Evolutionary conservation across 1,140 invertebrate genomes (phyloP).

Genomic region (Bactericera cockerelli): DNA sequence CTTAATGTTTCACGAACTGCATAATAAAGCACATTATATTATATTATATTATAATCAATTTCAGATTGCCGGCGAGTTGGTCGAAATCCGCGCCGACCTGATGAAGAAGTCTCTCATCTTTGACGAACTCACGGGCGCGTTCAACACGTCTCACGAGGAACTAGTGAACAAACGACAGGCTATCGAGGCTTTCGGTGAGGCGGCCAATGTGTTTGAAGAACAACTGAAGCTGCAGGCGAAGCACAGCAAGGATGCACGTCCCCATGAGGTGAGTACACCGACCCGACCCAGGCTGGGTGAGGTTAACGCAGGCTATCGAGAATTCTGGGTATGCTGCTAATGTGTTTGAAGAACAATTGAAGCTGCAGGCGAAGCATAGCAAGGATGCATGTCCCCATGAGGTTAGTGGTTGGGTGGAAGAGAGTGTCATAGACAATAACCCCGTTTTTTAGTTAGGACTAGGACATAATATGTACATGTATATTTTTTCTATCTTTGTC

Average conservation of each 20-base stretch:
- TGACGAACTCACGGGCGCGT: conserved; percentile 57
- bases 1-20: too few species aligned
- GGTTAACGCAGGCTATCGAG: conserved; percentile 70
- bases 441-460: too few species aligned
- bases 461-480: too few species aligned
- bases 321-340: conserved; percentile 72
- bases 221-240: conserved; percentile 69
- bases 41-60: too few species aligned
- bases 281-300: too few species aligned
- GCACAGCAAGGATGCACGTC: conserved; percentile 59
- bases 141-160: conserved; percentile 55
- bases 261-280: conserved; percentile 62
- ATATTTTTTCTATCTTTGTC: too few species aligned
- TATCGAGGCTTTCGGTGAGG: conserved; percentile 70
- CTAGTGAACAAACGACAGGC: conserved; percentile 68
- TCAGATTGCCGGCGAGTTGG: conserved; percentile 26
- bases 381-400: conserved; percentile 73
- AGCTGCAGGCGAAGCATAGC: conserved; percentile 58
- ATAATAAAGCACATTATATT: too few species aligned
- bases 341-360: conserved; percentile 80
- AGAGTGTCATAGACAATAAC: too few species aligned
- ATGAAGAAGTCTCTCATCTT: conserved; percentile 51
- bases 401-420: too few species aligned
- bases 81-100: conserved; percentile 57
- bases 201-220: conserved; percentile 74